Base-by-base conservation (phyloP, 1,140 invertebrate species). In the Parapsyche elsis region DNA sequence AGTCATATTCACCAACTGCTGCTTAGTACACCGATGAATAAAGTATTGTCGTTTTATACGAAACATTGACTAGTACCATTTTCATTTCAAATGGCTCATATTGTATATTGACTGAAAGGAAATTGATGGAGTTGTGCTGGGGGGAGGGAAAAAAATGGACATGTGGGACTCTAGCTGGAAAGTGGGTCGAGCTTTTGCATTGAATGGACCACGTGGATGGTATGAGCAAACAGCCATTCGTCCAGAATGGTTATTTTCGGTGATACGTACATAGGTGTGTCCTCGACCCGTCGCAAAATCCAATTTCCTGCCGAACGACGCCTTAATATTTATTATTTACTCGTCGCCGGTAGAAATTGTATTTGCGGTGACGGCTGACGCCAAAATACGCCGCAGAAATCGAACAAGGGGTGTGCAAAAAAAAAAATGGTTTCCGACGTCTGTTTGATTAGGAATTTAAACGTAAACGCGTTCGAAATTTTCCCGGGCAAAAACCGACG, bases 291-390 rank as follows among this genome's bases (percentile, higher is more conserved):
- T 70, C 49, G 70, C 75, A 74, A 82, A 82, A 82, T 82, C 81
- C 81, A 82, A 82, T 82, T 82, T 82, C 81, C 81, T 82, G 81
- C 79, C 49, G 71, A 78, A 76, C 59, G 49, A 70, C 79, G 59
- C 76, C 61, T 64, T 61, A 26, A 61, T 80, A 79, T 82, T 81
- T 82, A 82, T 82, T 82, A 82, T 82, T 82, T 82, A 82, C 81
- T 82, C 67, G 75, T 71, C 79, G 71, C 24, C 79, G 49, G 64
- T 45, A 73, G 67, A 78, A 81, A 82, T 82, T 79, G 78, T 80
- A 78, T 82, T 82, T 82, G 78, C 71, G 53, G 81, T 80, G 78
- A 77, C 81, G 71, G 59, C 61, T 71, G 45, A 61, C 49, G 49
- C 23, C 38, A 77, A 78, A 78, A 78, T 67, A 74, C 53, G 67